These are phyloP conservation scores for Elgaria multicarinata DNA, from an alignment of 2,113 vertebrate genomes.

Conservation along the genomic window DNA sequence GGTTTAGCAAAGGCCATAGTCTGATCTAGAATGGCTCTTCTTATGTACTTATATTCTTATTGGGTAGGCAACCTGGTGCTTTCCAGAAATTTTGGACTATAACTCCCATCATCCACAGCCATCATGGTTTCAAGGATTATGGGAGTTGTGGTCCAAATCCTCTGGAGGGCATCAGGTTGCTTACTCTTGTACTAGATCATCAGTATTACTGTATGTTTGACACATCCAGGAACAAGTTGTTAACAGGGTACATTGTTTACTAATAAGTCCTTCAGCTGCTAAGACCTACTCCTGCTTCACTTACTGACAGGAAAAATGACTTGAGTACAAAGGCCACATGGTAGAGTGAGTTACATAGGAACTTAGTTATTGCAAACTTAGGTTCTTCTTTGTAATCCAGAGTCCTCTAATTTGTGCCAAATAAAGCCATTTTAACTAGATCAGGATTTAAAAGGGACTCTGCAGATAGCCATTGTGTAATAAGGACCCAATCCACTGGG, in stretches of 20 bases:
- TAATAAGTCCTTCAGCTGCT: not conserved
- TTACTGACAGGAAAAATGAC: not conserved
- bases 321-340: not conserved
- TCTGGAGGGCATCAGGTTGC: too few species aligned
- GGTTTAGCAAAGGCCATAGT: too few species aligned
- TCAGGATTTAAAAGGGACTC: not conserved
- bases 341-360: not conserved
- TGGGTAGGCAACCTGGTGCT: too few species aligned
- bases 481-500: not conserved
- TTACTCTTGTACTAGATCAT: not conserved
- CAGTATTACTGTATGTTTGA: not conserved
- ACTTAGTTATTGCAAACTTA: not conserved
- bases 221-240: not conserved
- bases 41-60: too few species aligned
- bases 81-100: too few species aligned
- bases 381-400: not conserved
- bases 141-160: too few species aligned
- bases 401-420: not conserved
- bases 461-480: not conserved
- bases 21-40: too few species aligned
- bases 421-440: not conserved
- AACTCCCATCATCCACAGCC: too few species aligned
- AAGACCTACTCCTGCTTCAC: not conserved
- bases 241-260: accelerated
- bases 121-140: too few species aligned